Base-by-base conservation (phyloP, 2,888 invertebrate genomes). In the Brachylomia viminalis region DNA sequence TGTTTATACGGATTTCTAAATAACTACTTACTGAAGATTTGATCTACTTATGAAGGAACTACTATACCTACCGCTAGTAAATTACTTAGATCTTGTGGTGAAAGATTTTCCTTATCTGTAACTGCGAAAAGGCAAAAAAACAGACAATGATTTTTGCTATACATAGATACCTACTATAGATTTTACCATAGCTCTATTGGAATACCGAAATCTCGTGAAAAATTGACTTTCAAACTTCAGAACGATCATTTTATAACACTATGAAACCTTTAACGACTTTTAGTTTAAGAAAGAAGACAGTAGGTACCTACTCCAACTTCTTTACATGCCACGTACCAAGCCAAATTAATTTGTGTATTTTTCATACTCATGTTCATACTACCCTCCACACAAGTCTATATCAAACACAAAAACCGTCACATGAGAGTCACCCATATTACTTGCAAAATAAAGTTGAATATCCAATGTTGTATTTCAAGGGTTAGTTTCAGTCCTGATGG, bases 311-410 rank as follows among this genome's bases (percentile, higher is more conserved):
- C 58, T 72, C 23, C 38, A 71, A 73, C 58, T 64, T 72, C 27
- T 80, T 71, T 73, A 73, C 8, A 80, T 70, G 45, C 67, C 71
- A 61, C 73, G 62, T 70, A 61, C 62, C 71, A 66, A 75, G 61
- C 67, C 54, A 84, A 85, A 86, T 87, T 85, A 87, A 87, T 85
- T 87, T 83, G 86, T 79, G n/a, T 87, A 72, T 85, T 85, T 87
- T 86, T 87, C 68, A 78, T 79, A 78, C 73, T 49, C 69, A 62
- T 69, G 23, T 83, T 49, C 62, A 70, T 72, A 69, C 75, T 76
- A 77, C 45, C 59, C 62, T 70, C 20, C 47, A 67, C 33, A 59
- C 15, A 70, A 67, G 27, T 75, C 6, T 1, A 15, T 58, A 0
- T 49, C 11, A 38, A 61, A 54, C 8, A 56, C 0, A 1, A 1